These are phyloP conservation scores for Diuraphis noxia DNA, from an alignment of 1,140 invertebrate genomes.

Conservation along the genomic window DNA sequence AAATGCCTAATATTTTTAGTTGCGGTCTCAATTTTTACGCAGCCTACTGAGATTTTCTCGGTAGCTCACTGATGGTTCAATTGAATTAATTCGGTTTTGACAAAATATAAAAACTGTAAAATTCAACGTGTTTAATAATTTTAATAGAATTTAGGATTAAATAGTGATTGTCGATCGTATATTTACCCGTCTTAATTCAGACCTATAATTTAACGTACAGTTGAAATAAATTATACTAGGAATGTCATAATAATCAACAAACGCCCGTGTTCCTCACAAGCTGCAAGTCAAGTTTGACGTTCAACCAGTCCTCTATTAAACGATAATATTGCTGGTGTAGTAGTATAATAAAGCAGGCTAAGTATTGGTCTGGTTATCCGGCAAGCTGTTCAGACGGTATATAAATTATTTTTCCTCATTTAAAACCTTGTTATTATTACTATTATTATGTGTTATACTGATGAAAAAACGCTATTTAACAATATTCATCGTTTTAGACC, in stretches of 20 bases:
- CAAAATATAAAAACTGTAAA: no score
- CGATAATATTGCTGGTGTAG: neutral
- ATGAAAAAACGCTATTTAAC: neutral
- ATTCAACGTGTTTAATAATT: neutral
- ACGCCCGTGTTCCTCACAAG: neutral
- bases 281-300: neutral
- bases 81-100: no score
- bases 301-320: neutral
- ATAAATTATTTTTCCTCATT: neutral
- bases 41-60: no score
- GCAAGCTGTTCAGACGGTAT: neutral
- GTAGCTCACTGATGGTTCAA: no score
- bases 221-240: neutral
- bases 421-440: neutral
- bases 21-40: no score
- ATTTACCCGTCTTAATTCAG: neutral
- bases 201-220: neutral
- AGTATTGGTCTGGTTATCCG: neutral
- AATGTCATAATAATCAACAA: neutral
- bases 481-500: neutral
- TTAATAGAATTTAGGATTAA: neutral
- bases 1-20: no score
- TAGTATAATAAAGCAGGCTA: neutral
- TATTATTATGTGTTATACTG: neutral
- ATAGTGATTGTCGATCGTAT: neutral